These are phyloP conservation scores for Pogoniulus pusillus DNA, from an alignment of 2,797 vertebrate species.

Conservation along the genomic window DNA sequence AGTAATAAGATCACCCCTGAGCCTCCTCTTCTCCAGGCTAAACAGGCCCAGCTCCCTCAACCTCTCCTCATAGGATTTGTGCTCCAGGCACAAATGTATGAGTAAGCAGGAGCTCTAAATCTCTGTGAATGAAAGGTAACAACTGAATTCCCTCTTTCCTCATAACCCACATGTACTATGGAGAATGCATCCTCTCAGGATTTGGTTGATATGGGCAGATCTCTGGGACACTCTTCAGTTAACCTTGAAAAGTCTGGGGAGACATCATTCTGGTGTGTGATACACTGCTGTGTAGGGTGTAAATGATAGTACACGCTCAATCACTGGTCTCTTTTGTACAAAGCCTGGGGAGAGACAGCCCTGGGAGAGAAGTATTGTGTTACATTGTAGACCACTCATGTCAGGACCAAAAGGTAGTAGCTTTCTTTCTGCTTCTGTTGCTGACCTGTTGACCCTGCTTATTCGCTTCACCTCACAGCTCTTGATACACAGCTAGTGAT, in stretches of 20 bases:
- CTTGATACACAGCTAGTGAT: not conserved
- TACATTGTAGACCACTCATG: not conserved
- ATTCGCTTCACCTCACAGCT: not conserved
- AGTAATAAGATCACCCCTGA: no score
- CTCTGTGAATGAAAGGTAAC: not conserved
- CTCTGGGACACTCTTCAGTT: not conserved
- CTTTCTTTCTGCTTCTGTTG: not conserved
- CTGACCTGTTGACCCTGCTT: not conserved
- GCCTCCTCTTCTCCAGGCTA: no score
- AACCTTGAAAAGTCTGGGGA: not conserved
- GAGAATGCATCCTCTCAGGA: not conserved
- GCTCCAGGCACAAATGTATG: no score
- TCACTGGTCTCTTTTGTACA: not conserved
- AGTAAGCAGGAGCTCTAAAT: not conserved
- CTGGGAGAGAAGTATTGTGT: not conserved
- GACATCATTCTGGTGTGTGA: not conserved
- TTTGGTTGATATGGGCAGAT: not conserved
- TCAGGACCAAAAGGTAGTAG: not conserved
- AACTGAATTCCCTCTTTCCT: not conserved
- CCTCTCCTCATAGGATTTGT: no score
- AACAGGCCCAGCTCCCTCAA: no score
- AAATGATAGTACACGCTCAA: not conserved
- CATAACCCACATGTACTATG: rapidly evolving
- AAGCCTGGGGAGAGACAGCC: not conserved
- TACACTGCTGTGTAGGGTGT: not conserved